Evolutionary conservation across 2,113 vertebrate species (phyloP).

Genomic region (Xenotilapia flavipinnis): DNA sequence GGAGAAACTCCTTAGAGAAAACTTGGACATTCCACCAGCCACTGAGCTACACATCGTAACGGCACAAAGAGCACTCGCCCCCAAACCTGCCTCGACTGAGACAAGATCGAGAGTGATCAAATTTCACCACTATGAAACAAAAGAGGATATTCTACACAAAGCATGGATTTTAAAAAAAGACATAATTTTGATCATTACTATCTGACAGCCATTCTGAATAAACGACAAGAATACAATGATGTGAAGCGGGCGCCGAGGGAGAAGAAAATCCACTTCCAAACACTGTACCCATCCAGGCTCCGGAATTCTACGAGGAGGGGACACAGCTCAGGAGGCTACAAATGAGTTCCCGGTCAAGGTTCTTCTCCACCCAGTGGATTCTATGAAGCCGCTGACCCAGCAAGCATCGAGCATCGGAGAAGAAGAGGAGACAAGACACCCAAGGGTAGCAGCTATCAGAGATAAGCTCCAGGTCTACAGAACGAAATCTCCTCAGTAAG

Average conservation of each 20-base stretch:
- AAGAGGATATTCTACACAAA: background rate
- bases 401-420: background rate
- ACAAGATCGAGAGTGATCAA: background rate
- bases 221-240: background rate
- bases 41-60: background rate
- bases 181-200: background rate
- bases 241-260: rapidly evolving
- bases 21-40: background rate
- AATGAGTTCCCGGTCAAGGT: background rate
- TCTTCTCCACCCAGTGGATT: background rate
- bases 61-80: background rate
- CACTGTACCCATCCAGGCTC: background rate
- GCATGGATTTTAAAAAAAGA: rapidly evolving
- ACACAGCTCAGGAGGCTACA: background rate
- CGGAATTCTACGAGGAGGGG: background rate
- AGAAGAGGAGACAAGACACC: rapidly evolving
- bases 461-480: background rate
- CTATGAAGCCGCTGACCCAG: background rate
- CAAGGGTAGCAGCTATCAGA: background rate
- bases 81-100: background rate
- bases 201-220: background rate
- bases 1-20: background rate
- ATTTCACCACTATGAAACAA: rapidly evolving
- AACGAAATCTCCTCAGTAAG: background rate
- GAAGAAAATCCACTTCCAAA: background rate